These are phyloP conservation scores for Melanophora roralis DNA, from an alignment of 2,888 invertebrate genomes.

Conservation along the genomic window DNA sequence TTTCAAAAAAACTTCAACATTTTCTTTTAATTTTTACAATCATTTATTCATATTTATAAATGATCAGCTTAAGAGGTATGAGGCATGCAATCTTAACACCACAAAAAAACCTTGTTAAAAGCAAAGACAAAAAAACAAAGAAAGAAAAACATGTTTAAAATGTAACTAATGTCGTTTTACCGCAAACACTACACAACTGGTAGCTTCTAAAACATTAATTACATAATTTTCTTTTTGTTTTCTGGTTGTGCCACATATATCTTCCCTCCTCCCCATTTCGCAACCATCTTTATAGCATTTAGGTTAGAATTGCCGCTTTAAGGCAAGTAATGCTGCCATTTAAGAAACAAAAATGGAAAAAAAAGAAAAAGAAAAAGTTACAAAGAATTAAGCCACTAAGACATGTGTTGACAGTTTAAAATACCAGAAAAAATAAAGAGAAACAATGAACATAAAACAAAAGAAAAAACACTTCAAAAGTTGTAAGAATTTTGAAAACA, in stretches of 20 bases:
- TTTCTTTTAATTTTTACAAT: constrained; percentile 25
- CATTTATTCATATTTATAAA: constrained; percentile 39
- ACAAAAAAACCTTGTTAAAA: background rate
- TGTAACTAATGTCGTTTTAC: constrained; percentile 55
- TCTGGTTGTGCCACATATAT: background rate
- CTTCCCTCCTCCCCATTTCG: background rate
- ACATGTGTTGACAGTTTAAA: constrained; percentile 61
- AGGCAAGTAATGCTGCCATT: background rate
- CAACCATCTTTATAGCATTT: background rate
- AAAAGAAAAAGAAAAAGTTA: constrained; percentile 23
- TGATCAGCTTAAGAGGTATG: constrained; percentile 28
- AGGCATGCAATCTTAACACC: constrained; percentile 51
- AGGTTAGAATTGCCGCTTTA: background rate
- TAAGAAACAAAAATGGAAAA: background rate
- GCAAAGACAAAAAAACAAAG: background rate
- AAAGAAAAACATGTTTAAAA: constrained; percentile 42
- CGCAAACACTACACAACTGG: constrained; percentile 53
- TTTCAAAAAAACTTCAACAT: constrained; percentile 1
- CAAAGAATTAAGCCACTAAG: constrained; percentile 58
- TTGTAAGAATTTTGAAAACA: background rate
- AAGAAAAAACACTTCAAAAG: background rate
- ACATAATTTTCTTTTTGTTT: constrained; percentile 56
- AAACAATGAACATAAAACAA: too few relatives aligned
- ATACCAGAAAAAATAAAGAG: constrained; percentile 18
- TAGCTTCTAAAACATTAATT: constrained; percentile 61